A percentile compares a stretch with the other conserved stretches of the same genome.
Conservation (phyloP, 2,797 vertebrate genomes). For the Phoxinus dragarum region DNA sequence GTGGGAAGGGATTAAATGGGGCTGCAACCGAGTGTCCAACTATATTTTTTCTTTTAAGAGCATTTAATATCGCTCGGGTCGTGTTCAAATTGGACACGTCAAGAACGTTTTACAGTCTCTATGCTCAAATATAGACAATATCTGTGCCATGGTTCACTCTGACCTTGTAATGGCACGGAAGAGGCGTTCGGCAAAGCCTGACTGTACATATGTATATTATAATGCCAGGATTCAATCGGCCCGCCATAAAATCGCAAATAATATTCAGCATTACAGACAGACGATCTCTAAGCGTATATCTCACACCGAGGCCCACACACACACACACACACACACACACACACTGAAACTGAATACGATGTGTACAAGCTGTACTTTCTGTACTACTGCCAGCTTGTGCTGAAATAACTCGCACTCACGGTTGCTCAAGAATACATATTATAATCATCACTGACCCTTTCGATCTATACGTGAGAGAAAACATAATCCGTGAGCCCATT, state of each 20-base stretch:
- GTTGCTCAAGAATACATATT: neutral
- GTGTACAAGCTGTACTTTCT: slow-evolving; percentile 23
- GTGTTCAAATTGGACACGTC: neutral
- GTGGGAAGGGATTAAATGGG: slow-evolving; percentile 80
- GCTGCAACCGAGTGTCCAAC: slow-evolving; percentile 49
- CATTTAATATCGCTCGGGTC: neutral
- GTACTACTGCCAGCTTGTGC: neutral
- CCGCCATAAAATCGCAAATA: slow-evolving; percentile 45
- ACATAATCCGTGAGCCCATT: neutral
- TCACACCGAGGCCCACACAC: neutral
- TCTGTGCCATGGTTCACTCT: neutral
- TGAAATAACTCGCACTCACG: neutral
- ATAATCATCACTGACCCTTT: neutral
- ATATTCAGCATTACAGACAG: slow-evolving; percentile 30
- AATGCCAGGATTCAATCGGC: slow-evolving; percentile 47
- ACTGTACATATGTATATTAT: slow-evolving; percentile 13
- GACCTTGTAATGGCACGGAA: slow-evolving; percentile 48
- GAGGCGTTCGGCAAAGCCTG: neutral
- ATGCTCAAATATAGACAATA: neutral
- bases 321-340: neutral
- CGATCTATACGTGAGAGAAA: neutral
- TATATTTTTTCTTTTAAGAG: neutral
- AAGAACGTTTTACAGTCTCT: neutral
- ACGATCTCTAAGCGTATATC: neutral
- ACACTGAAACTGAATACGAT: neutral